phyloP scores from a whole-genome alignment of 1,140 invertebrate genomes.

The Goniozus legneri region DNA sequence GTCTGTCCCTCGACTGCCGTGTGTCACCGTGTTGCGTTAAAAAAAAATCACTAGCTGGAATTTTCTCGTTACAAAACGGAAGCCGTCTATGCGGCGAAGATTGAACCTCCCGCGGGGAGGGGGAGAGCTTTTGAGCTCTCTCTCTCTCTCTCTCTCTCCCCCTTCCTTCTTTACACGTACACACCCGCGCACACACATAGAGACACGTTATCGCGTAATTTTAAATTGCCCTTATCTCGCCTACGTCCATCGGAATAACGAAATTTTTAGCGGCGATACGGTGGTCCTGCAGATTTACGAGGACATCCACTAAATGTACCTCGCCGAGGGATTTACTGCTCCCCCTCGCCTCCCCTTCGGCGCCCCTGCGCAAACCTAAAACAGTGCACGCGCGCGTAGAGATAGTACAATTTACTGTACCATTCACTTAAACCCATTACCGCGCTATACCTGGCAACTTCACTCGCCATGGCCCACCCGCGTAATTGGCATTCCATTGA shows the following conservation, averaged over 20 bases:
- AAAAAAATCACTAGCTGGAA: too few species aligned
- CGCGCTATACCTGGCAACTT: slow-evolving; percentile 25
- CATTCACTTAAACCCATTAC: slow-evolving; percentile 35
- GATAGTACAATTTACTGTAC: slow-evolving; percentile 29
- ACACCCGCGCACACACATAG: too few species aligned
- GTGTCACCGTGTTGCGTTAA: too few species aligned
- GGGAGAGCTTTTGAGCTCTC: neutral
- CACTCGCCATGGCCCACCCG: slow-evolving; percentile 8
- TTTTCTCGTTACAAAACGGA: too few species aligned
- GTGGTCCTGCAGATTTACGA: slow-evolving; percentile 17
- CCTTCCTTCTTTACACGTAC: too few species aligned
- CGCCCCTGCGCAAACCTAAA: slow-evolving; percentile 24
- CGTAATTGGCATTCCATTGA: slow-evolving; percentile 29
- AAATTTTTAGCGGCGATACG: neutral
- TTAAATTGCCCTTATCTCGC: neutral
- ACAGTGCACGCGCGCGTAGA: slow-evolving; percentile 13
- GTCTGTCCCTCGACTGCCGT: too few species aligned
- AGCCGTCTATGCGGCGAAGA: too few species aligned
- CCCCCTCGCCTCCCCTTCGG: too few species aligned
- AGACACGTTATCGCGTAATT: neutral
- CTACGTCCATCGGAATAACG: neutral
- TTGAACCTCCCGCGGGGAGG: too few species aligned
- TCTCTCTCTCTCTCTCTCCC: neutral
- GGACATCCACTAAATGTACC: slow-evolving; percentile 18
- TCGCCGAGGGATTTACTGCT: slow-evolving; percentile 15